Conservation (phyloP, 2,797 vertebrate species). For the Phrynocephalus guinanensis region DNA sequence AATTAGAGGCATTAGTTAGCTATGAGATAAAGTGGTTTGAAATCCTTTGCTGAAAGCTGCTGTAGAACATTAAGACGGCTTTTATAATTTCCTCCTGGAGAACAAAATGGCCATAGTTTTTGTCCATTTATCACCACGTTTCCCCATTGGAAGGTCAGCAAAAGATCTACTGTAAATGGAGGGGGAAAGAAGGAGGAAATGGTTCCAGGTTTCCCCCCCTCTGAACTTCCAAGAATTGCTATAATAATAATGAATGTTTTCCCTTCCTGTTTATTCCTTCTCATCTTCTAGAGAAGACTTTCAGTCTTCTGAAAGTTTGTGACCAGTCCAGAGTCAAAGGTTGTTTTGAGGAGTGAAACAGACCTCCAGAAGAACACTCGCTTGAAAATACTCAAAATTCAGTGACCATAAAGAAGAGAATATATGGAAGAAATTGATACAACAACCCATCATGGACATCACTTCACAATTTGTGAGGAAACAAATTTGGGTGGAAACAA, state of each 20-base stretch:
- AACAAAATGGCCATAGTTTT: conserved; percentile 40
- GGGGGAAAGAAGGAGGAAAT: neutral
- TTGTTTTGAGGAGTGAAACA: neutral
- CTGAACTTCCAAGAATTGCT: neutral
- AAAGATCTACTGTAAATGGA: conserved; percentile 38
- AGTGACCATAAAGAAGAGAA: neutral
- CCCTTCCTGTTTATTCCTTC: neutral
- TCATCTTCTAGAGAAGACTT: neutral
- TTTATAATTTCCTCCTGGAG: conserved; percentile 48
- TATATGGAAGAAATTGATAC: neutral
- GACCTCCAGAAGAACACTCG: neutral
- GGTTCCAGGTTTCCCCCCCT: neutral
- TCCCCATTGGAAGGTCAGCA: conserved; percentile 43
- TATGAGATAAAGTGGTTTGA: conserved; percentile 41
- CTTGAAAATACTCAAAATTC: neutral
- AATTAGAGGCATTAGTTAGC: conserved; percentile 65
- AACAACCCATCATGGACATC: neutral
- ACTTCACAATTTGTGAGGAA: neutral
- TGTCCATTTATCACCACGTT: conserved; percentile 45
- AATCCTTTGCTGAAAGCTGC: conserved; percentile 61
- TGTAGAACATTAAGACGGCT: conserved; percentile 52
- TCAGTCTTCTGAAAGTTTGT: neutral
- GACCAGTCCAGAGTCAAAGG: neutral
- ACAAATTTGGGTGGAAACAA: conserved; percentile 7
- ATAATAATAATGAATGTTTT: neutral